Percentiles rank a stretch among this genome's conserved stretches.
phyloP scores from a whole-genome alignment of 2,797 vertebrate species.

The Carduelis carduelis region DNA sequence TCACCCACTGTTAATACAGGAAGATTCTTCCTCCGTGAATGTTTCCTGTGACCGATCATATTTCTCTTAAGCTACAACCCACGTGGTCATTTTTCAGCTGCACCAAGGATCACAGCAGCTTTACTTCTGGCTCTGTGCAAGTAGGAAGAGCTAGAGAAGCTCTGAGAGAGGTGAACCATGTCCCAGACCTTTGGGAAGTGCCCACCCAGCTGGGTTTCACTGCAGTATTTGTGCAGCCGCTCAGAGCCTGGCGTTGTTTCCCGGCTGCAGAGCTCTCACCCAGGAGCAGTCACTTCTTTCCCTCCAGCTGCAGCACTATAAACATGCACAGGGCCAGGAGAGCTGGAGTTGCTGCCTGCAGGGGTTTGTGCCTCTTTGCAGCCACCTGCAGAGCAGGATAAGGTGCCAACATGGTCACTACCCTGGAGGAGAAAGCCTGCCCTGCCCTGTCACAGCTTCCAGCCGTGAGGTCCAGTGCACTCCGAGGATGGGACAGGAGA shows the following conservation, averaged over 20 bases:
- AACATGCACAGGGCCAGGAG: background rate
- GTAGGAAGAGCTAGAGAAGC: background rate
- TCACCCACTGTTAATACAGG: background rate
- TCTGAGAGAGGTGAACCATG: background rate
- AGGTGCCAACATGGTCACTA: background rate
- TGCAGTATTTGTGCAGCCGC: accelerated
- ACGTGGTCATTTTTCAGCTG: background rate
- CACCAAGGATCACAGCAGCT: background rate
- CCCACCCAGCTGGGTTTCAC: background rate
- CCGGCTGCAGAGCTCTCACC: background rate
- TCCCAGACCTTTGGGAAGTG: background rate
- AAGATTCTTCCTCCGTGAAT: background rate
- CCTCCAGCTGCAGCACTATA: background rate
- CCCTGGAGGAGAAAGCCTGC: background rate
- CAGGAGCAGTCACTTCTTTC: background rate
- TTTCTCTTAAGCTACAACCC: background rate
- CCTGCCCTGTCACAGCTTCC: background rate
- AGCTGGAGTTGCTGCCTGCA: background rate
- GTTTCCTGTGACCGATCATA: background rate
- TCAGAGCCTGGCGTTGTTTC: background rate
- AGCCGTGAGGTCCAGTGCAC: accelerated
- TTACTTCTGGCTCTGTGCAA: background rate
- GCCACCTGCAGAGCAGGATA: background rate
- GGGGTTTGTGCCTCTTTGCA: background rate
- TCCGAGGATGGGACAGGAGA: background rate